These are phyloP conservation scores for Buathra laborator DNA, from an alignment of 2,888 invertebrate genomes.

Conservation along the genomic window DNA sequence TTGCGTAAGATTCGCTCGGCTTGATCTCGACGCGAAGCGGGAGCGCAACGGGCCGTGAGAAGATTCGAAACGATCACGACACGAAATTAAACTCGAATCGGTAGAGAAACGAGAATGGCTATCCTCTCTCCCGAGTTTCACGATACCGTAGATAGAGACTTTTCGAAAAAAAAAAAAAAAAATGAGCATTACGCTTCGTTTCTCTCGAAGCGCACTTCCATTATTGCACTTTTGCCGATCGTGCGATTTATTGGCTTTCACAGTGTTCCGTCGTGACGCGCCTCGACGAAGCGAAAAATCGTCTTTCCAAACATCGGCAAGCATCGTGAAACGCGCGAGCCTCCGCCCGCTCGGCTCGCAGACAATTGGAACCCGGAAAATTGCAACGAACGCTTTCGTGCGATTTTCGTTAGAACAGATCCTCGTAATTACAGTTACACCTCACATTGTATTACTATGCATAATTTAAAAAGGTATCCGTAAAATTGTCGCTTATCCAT, in stretches of 20 bases:
- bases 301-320: not conserved
- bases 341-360: not conserved
- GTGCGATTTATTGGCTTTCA: too few relatives aligned
- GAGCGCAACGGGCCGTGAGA: constrained; percentile 62
- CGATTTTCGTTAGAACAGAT: not conserved
- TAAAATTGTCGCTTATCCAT: constrained; percentile 51
- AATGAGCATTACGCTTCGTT: constrained; percentile 62
- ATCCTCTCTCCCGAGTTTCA: constrained; percentile 64
- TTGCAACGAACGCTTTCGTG: constrained; percentile 4
- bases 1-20: constrained; percentile 58
- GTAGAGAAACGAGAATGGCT: constrained; percentile 53
- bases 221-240: constrained; percentile 6
- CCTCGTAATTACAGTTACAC: not conserved
- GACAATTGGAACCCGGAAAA: not conserved
- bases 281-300: constrained; percentile 50
- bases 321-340: not conserved
- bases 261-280: not conserved
- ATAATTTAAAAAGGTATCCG: constrained; percentile 34
- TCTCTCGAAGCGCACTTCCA: constrained; percentile 20
- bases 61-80: constrained; percentile 64
- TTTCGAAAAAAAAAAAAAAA: constrained; percentile 42
- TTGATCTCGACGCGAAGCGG: constrained; percentile 56
- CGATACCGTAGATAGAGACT: constrained; percentile 40
- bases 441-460: not conserved
- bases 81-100: constrained; percentile 62